Conservation (phyloP, 2,888 invertebrate genomes). For the Coelopa pilipes region DNA sequence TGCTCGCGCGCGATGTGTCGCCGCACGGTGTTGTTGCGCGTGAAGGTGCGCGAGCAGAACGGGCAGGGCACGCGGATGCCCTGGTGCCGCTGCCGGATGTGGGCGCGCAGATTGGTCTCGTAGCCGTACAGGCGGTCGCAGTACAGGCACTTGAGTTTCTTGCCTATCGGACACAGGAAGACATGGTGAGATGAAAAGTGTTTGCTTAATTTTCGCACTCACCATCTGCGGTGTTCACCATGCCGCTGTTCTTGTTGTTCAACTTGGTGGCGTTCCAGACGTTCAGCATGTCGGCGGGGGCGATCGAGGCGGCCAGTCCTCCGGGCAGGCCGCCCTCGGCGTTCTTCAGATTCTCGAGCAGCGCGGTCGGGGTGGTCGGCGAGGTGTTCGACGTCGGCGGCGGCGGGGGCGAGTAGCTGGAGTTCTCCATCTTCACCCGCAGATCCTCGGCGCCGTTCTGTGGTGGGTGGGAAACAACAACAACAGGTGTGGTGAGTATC, state of each 20-base stretch:
- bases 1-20: constrained; percentile 92
- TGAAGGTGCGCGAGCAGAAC: constrained; percentile 89
- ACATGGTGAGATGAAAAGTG: neutral
- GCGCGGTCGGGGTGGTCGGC: constrained; percentile 69
- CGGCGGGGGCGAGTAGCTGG: constrained; percentile 71
- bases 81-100: constrained; percentile 91
- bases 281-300: constrained; percentile 71
- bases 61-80: constrained; percentile 92
- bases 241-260: constrained; percentile 78
- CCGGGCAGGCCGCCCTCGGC: constrained; percentile 62
- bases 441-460: constrained; percentile 74
- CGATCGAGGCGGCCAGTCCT: constrained; percentile 65
- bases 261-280: constrained; percentile 74
- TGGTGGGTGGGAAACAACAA: neutral
- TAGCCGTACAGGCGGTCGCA: constrained; percentile 93
- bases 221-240: constrained; percentile 88
- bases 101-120: constrained; percentile 91
- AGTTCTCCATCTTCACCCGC: constrained; percentile 74
- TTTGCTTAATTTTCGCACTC: constrained; percentile 49
- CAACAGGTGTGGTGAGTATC: neutral
- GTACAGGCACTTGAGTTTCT: constrained; percentile 91
- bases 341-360: constrained; percentile 63
- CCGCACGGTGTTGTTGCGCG: constrained; percentile 91
- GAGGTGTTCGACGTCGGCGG: constrained; percentile 72
- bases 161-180: constrained; percentile 71